phyloP scores from a whole-genome alignment of 2,113 vertebrate species.

The Pseudonaja textilis region DNA sequence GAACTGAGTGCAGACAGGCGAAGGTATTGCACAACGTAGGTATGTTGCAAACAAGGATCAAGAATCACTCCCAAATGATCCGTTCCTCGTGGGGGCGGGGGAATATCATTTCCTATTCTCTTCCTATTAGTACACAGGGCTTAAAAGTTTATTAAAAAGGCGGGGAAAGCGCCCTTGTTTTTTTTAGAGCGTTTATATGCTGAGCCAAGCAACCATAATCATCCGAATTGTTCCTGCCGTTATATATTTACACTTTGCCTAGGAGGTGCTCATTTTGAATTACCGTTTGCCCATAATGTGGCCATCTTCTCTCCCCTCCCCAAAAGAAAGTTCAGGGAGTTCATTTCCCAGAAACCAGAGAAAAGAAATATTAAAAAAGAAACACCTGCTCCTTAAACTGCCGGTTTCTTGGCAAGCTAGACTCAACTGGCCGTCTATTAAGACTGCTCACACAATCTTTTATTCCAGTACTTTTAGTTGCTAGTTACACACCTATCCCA shows the following conservation, averaged over 20 bases:
- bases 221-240: not conserved
- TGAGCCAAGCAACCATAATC: not conserved
- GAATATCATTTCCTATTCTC: not conserved
- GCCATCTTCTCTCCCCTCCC: not conserved
- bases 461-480: not conserved
- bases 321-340: not conserved
- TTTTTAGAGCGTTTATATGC: not conserved
- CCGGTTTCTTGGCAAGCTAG: not conserved
- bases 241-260: not conserved
- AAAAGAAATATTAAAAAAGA: not conserved
- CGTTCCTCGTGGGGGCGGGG: not conserved
- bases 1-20: not conserved
- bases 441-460: not conserved
- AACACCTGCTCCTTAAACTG: not conserved
- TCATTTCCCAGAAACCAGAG: not conserved
- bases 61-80: not conserved
- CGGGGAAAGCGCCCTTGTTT: not conserved
- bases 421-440: not conserved
- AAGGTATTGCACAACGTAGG: not conserved
- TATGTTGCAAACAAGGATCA: not conserved
- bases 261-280: not conserved
- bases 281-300: not conserved
- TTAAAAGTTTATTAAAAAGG: not conserved
- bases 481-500: not conserved
- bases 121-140: not conserved